Evolutionary conservation across 2,113 vertebrate species (phyloP).

Genomic region (Calonectris borealis): DNA sequence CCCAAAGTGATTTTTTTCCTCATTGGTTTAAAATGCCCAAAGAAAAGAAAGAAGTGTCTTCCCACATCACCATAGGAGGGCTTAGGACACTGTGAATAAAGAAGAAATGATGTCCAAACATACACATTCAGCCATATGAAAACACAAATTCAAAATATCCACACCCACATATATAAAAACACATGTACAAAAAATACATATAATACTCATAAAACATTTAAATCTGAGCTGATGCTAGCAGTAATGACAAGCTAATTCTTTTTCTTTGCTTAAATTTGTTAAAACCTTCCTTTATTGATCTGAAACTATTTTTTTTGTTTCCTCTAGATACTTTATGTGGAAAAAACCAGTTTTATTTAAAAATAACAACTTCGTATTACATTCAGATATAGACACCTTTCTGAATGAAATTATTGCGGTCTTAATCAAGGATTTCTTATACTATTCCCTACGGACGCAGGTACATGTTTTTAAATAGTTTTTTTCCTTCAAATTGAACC

Average conservation of each 20-base stretch:
- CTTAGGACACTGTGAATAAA: neutral
- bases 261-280: neutral
- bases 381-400: neutral
- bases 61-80: slow-evolving; percentile 1
- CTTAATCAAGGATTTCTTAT: slow-evolving; percentile 1
- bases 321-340: neutral
- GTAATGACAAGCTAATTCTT: neutral
- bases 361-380: neutral
- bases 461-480: neutral
- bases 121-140: neutral
- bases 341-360: neutral
- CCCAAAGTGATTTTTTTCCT: slow-evolving; percentile 59
- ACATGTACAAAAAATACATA: neutral
- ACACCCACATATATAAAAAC: neutral
- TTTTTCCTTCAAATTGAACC: slow-evolving; percentile 42
- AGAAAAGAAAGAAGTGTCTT: slow-evolving; percentile 41
- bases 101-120: neutral
- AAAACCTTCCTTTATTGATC: neutral
- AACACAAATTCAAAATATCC: neutral
- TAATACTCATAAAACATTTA: neutral
- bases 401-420: neutral
- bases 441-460: neutral
- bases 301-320: neutral
- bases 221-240: neutral
- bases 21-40: slow-evolving; percentile 39